phyloP scores from a whole-genome alignment of 2,888 invertebrate genomes.

The Plebejus argus region DNA sequence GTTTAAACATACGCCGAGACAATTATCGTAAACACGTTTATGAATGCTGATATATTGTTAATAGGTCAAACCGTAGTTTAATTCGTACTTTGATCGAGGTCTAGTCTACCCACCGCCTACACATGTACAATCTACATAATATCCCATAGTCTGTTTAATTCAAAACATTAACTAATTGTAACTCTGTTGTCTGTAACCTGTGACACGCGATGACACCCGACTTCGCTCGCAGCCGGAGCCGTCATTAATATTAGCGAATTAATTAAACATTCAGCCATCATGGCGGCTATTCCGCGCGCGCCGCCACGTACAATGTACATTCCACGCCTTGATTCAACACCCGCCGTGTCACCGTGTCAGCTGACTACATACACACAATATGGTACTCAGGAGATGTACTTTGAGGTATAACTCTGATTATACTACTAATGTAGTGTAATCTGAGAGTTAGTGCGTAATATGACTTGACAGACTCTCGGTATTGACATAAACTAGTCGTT shows the following conservation, averaged over 20 bases:
- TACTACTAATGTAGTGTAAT: too few relatives aligned
- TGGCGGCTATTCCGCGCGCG: neutral
- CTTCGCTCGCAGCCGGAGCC: neutral
- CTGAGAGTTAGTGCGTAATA: too few relatives aligned
- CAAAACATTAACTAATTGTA: too few relatives aligned
- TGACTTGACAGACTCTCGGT: too few relatives aligned
- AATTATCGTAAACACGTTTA: neutral
- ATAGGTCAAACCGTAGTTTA: neutral
- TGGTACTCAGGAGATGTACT: neutral
- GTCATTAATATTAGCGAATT: slow-evolving; percentile 13
- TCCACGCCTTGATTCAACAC: slow-evolving; percentile 10
- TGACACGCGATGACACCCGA: neutral
- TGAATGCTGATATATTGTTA: neutral
- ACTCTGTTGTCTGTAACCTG: neutral
- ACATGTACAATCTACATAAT: too few relatives aligned
- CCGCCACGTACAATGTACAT: neutral
- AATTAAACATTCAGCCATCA: neutral
- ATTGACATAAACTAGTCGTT: too few relatives aligned
- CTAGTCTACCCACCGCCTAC: too few relatives aligned
- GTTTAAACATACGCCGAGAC: neutral
- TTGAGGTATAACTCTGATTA: neutral
- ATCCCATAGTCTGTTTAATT: too few relatives aligned
- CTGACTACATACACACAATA: neutral
- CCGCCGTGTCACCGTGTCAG: neutral
- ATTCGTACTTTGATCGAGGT: neutral